Conservation (phyloP, 2,113 vertebrate species). For the Sciurus niger region DNA sequence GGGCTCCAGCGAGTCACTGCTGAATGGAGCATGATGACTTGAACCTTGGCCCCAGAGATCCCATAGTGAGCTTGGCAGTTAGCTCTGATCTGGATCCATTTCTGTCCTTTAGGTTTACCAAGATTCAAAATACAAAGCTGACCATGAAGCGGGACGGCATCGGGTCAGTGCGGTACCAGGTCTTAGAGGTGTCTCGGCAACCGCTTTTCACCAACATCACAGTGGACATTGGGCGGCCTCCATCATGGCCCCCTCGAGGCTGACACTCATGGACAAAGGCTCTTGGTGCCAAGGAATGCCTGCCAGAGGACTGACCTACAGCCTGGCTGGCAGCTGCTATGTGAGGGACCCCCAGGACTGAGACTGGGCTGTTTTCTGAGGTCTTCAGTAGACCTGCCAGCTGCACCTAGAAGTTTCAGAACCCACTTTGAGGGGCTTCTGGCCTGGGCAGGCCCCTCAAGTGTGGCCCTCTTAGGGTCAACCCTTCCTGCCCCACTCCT, state of each 20-base stretch:
- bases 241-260: constrained; percentile 93
- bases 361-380: constrained; percentile 73
- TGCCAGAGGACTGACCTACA: constrained; percentile 74
- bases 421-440: constrained; percentile 72
- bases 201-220: constrained; percentile 98
- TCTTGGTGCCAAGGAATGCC: constrained; percentile 57
- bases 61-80: neutral
- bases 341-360: constrained; percentile 37
- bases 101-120: constrained; percentile 93
- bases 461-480: constrained; percentile 69
- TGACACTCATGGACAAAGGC: constrained; percentile 82
- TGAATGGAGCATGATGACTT: neutral
- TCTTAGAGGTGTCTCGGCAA: constrained; percentile 93
- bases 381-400: constrained; percentile 65
- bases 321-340: constrained; percentile 63
- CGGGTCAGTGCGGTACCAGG: constrained; percentile 94
- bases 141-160: constrained; percentile 99
- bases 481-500: constrained; percentile 45
- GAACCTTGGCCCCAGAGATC: neutral
- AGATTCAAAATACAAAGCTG: constrained; percentile 99
- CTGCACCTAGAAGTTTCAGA: constrained; percentile 77
- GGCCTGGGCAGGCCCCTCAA: constrained; percentile 66
- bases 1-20: neutral
- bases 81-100: constrained; percentile 35
- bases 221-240: constrained; percentile 97